Conservation (phyloP, 2,888 invertebrate genomes). For the Tipula unca region DNA sequence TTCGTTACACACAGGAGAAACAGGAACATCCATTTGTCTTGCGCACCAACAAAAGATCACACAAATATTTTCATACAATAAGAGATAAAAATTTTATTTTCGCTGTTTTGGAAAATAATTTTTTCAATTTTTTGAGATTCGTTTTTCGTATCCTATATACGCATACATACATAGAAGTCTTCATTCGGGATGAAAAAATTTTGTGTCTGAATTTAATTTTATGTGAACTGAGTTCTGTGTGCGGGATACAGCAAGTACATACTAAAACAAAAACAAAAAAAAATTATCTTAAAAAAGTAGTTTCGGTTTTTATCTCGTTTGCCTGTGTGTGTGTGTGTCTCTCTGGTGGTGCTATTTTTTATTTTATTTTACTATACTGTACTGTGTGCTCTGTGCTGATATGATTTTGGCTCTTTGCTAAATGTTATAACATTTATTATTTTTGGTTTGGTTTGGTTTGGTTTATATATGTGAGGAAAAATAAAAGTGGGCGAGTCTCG, state of each 20-base stretch:
- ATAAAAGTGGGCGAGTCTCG: conserved; percentile 14
- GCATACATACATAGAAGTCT: no score
- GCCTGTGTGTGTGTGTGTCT: not conserved
- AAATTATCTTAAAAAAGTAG: not conserved
- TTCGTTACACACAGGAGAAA: not conserved
- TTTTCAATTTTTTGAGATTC: not conserved
- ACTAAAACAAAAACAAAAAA: not conserved
- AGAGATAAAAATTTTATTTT: not conserved
- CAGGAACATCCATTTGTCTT: not conserved
- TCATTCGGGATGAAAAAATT: not conserved
- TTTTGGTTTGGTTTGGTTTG: not conserved
- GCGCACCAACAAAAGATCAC: not conserved
- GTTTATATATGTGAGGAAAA: not conserved
- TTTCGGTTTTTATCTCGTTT: not conserved
- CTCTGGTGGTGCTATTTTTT: not conserved
- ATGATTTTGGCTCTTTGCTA: conserved; percentile 8
- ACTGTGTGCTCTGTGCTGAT: not conserved
- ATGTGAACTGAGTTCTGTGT: not conserved
- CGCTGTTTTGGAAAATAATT: not conserved
- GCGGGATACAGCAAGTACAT: not conserved
- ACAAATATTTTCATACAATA: not conserved
- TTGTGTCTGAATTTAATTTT: not conserved
- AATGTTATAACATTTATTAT: not conserved
- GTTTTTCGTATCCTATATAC: not conserved
- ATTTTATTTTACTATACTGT: not conserved